phyloP scores from a whole-genome alignment of 2,888 invertebrate species.

The Cryptus armator region DNA sequence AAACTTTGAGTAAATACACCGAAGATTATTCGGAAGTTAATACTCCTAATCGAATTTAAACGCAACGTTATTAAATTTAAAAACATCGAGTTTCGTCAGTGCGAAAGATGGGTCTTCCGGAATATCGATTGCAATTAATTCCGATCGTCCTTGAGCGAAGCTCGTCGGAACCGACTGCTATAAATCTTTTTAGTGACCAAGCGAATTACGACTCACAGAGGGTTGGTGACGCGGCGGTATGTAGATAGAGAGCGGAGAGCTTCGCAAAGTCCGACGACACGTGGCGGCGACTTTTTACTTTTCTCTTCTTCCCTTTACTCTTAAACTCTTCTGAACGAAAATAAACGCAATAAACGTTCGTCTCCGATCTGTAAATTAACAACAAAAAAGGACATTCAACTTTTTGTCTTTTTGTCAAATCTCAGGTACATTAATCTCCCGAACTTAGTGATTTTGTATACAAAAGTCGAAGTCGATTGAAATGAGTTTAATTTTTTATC shows the following conservation, averaged over 20 bases:
- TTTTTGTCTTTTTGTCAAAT: too few relatives aligned
- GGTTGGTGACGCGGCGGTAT: neutral
- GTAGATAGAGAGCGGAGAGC: neutral
- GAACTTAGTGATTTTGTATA: too few relatives aligned
- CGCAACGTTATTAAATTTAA: neutral
- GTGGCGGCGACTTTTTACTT: neutral
- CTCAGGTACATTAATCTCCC: too few relatives aligned
- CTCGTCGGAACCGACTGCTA: slow-evolving; percentile 46
- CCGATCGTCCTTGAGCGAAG: slow-evolving; percentile 61
- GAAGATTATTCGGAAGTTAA: neutral
- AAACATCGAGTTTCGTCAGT: neutral
- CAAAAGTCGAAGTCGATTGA: neutral
- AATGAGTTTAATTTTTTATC: neutral
- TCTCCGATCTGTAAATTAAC: neutral
- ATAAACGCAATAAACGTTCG: neutral
- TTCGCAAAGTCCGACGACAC: neutral
- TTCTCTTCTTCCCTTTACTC: neutral
- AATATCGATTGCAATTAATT: slow-evolving; percentile 68
- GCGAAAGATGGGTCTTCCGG: slow-evolving; percentile 43
- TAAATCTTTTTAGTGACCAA: slow-evolving; percentile 60
- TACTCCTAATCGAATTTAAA: neutral
- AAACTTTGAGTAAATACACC: neutral
- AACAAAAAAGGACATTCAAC: too few relatives aligned
- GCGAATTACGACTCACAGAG: slow-evolving; percentile 60
- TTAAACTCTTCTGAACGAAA: neutral